A percentile compares a stretch with the other conserved stretches of the same genome.
Evolutionary conservation across 2,113 vertebrate genomes (phyloP).

Genomic region (Onychostoma macrolepis): DNA sequence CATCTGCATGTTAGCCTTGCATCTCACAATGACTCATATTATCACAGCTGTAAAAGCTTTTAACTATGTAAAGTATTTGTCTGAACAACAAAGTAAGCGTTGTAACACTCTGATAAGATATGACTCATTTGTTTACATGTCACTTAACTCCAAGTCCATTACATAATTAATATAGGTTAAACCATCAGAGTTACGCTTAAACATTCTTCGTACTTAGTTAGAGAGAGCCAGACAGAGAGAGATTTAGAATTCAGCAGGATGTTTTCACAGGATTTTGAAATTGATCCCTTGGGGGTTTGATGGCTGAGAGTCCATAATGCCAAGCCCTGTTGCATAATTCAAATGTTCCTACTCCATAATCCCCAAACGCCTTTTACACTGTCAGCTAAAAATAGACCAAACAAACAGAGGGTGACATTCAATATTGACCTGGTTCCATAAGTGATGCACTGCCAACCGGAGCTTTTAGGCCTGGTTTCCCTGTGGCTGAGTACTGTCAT

Average conservation of each 20-base stretch:
- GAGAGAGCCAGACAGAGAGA: conserved; percentile 13
- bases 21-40: not conserved
- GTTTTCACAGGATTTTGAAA: conserved; percentile 45
- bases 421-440: conserved; percentile 38
- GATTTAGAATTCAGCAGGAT: conserved; percentile 36
- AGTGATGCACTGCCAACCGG: conserved; percentile 3
- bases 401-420: conserved; percentile 45
- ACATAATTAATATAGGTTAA: conserved; percentile 29
- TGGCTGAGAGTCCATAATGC: conserved; percentile 48
- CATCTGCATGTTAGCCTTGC: not conserved
- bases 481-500: not conserved
- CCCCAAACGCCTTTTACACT: conserved; percentile 45
- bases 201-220: not conserved
- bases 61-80: not conserved
- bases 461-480: conserved; percentile 10
- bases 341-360: conserved; percentile 50
- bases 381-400: conserved; percentile 44
- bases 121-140: conserved; percentile 23
- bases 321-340: conserved; percentile 55
- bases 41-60: not conserved
- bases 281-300: conserved; percentile 33
- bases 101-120: not conserved
- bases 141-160: not conserved
- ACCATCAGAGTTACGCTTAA: conserved; percentile 9
- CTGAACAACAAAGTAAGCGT: not conserved